Conservation (phyloP, 2,888 invertebrate species). For the Sesia bembeciformis region DNA sequence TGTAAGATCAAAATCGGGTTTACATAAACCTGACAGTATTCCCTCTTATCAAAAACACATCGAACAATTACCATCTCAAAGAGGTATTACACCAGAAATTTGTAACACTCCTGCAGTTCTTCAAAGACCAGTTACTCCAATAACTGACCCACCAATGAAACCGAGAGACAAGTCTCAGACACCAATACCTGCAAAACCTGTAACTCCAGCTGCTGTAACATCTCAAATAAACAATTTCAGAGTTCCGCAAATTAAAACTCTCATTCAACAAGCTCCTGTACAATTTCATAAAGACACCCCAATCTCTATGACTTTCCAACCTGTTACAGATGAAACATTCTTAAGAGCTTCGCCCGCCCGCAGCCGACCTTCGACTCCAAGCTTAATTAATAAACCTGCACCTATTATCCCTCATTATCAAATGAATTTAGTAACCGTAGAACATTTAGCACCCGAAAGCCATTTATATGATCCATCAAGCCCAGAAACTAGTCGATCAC, state of each 20-base stretch:
- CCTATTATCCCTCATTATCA: conserved; percentile 86
- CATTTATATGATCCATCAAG: conserved; percentile 76
- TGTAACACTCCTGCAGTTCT: conserved; percentile 50
- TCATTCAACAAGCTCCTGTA: conserved; percentile 23
- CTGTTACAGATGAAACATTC: conserved; percentile 73
- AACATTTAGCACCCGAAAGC: conserved; percentile 74
- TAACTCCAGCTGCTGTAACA: conserved; percentile 6
- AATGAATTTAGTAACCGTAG: conserved; percentile 81
- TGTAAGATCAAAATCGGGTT: conserved; percentile 61
- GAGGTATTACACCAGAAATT: conserved; percentile 73
- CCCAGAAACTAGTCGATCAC: conserved; percentile 76
- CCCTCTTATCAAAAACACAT: conserved; percentile 79
- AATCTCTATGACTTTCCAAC: conserved; percentile 78
- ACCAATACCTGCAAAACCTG: conserved; percentile 17
- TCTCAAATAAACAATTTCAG: conserved; percentile 19
- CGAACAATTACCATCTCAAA: conserved; percentile 73
- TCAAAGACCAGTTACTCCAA: conserved; percentile 55
- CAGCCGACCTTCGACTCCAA: conserved; percentile 79
- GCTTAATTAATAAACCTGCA: conserved; percentile 82
- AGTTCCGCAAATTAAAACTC: conserved; percentile 24
- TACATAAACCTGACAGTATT: conserved; percentile 77
- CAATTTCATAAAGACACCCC: conserved; percentile 66
- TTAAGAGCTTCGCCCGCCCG: conserved; percentile 70
- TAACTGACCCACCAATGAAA: conserved; percentile 50
- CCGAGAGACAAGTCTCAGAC: conserved; percentile 44